A percentile compares a stretch with the other conserved stretches of the same genome.
These are phyloP conservation scores for Ormia ochracea DNA, from an alignment of 2,888 invertebrate genomes.

Conservation along the genomic window DNA sequence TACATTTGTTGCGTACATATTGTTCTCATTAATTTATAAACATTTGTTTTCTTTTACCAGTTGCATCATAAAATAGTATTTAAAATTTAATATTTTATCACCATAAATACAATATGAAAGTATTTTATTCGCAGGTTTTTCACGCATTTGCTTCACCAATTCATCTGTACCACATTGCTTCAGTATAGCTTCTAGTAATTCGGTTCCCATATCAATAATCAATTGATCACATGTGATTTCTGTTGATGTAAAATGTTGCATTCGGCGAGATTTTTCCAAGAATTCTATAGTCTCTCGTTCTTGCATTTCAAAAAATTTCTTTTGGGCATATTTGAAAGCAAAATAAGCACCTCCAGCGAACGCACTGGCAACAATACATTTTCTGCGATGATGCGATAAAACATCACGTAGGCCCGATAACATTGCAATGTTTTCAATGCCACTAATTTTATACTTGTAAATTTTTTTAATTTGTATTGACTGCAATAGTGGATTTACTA, in stretches of 20 bases:
- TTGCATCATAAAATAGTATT: slow-evolving; percentile 10
- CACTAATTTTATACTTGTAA: background rate
- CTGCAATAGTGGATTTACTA: background rate
- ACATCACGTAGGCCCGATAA: slow-evolving; percentile 86
- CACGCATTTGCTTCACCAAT: slow-evolving; percentile 82
- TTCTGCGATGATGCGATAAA: slow-evolving; percentile 87
- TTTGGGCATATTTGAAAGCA: slow-evolving; percentile 86
- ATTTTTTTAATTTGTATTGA: slow-evolving; percentile 9
- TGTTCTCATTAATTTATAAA: too few relatives aligned
- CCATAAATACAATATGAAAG: slow-evolving; percentile 9
- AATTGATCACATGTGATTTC: slow-evolving; percentile 92
- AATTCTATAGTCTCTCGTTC: slow-evolving; percentile 87
- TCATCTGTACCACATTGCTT: slow-evolving; percentile 83
- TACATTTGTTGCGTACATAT: too few relatives aligned
- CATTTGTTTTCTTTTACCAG: too few relatives aligned
- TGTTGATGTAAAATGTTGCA: slow-evolving; percentile 93
- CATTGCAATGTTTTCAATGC: slow-evolving; percentile 77
- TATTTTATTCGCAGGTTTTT: slow-evolving; percentile 85
- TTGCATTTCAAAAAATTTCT: slow-evolving; percentile 88
- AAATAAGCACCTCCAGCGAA: slow-evolving; percentile 86
- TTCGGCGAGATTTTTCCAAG: slow-evolving; percentile 86
- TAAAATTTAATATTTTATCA: background rate
- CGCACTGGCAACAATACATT: slow-evolving; percentile 87
- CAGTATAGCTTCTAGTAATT: slow-evolving; percentile 84
- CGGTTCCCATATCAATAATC: slow-evolving; percentile 85